Percentiles rank a stretch among this genome's conserved stretches.
Conservation (phyloP, 1,140 invertebrate genomes). For the Drosophila subobscura region DNA sequence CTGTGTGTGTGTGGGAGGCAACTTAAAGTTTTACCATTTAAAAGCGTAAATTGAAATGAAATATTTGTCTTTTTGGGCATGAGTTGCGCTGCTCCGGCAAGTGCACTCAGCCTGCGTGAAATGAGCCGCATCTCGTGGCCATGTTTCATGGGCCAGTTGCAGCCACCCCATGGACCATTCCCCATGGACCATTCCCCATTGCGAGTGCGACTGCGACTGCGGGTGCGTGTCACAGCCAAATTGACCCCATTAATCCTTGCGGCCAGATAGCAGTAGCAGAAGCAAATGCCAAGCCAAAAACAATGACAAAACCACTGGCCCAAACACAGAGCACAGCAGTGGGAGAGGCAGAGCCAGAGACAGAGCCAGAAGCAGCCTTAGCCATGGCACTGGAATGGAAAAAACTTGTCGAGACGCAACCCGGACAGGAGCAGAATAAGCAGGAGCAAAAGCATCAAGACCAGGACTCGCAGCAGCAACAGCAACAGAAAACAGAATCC, state of each 20-base stretch:
- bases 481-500: constrained; percentile 23
- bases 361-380: constrained; percentile 15
- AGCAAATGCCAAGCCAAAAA: constrained; percentile 48
- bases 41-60: constrained; percentile 68
- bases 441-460: too few species aligned
- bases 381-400: constrained; percentile 20
- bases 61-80: constrained; percentile 27
- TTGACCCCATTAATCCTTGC: constrained; percentile 74
- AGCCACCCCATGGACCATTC: constrained; percentile 14
- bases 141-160: constrained; percentile 51
- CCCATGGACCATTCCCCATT: background rate
- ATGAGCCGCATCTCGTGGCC: constrained; percentile 46
- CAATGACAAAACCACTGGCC: constrained; percentile 63
- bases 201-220: constrained; percentile 1
- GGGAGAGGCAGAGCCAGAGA: constrained; percentile 14
- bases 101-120: constrained; percentile 50
- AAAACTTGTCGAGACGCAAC: constrained; percentile 33
- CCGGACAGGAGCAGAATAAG: constrained; percentile 13
- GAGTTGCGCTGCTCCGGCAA: constrained; percentile 30
- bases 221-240: constrained; percentile 67
- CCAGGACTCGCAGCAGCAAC: constrained; percentile 6
- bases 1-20: constrained; percentile 16
- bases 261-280: constrained; percentile 29
- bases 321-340: constrained; percentile 34
- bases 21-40: constrained; percentile 61